These are phyloP conservation scores for Orycteropus afer DNA, from an alignment of 2,113 vertebrate species.

Conservation along the genomic window DNA sequence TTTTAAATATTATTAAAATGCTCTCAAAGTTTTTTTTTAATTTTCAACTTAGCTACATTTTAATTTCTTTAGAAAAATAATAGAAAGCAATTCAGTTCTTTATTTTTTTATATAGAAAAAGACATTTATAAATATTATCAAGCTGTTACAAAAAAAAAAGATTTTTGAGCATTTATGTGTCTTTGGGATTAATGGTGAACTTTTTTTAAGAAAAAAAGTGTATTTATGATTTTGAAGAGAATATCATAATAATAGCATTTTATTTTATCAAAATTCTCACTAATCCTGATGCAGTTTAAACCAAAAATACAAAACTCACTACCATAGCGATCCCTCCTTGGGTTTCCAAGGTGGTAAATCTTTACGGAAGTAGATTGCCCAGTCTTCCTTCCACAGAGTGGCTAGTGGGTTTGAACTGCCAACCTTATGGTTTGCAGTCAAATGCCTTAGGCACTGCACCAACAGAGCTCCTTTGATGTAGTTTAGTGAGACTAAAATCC, in stretches of 20 bases:
- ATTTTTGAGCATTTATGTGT: neutral
- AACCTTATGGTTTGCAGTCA: too few relatives aligned
- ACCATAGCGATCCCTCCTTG: too few relatives aligned
- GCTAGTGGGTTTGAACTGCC: too few relatives aligned
- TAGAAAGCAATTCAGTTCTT: constrained; percentile 32
- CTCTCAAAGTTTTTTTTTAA: neutral
- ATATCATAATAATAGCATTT: neutral
- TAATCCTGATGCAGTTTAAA: neutral
- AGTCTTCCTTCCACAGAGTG: too few relatives aligned
- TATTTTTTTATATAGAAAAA: neutral
- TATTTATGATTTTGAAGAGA: neutral
- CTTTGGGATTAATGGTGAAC: neutral
- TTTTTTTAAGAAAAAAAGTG: neutral
- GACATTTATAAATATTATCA: neutral
- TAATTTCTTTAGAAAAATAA: neutral
- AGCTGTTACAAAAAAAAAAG: neutral
- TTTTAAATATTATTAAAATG: constrained; percentile 15
- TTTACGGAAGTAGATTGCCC: too few relatives aligned
- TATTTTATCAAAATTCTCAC: neutral
- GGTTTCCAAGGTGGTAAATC: too few relatives aligned
- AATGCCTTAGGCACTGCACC: too few relatives aligned
- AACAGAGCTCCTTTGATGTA: too few relatives aligned
- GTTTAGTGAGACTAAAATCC: neutral
- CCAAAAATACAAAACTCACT: too few relatives aligned
- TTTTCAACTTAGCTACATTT: neutral